phyloP scores from a whole-genome alignment of 2,888 invertebrate species.

The Macaria liturata region DNA sequence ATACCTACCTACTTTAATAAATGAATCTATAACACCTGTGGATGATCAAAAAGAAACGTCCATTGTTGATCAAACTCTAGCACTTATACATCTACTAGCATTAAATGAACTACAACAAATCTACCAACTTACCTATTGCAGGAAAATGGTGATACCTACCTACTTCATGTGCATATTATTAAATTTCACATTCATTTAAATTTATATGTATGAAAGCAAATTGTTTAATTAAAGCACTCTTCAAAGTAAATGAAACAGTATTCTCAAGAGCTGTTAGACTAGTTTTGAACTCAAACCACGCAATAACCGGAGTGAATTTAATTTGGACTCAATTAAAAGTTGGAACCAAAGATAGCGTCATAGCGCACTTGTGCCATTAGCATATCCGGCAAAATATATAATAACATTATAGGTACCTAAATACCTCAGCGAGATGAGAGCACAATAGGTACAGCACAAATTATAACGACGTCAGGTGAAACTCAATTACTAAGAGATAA shows the following conservation, averaged over 20 bases:
- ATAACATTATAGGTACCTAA: constrained; percentile 40
- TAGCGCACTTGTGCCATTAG: constrained; percentile 37
- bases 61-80: no score
- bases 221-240: constrained; percentile 17
- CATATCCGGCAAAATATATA: constrained; percentile 44
- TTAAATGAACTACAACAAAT: no score
- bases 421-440: constrained; percentile 48
- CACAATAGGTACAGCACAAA: constrained; percentile 58
- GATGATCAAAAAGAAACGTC: no score
- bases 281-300: constrained; percentile 21
- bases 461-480: constrained; percentile 73
- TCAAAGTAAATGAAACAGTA: constrained; percentile 21
- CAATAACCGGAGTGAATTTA: constrained; percentile 22
- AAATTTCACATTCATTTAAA: no score
- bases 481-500: constrained; percentile 80
- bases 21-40: no score
- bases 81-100: no score
- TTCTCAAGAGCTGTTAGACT: constrained; percentile 22
- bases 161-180: no score
- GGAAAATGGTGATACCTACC: no score
- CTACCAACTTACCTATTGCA: no score
- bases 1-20: no score
- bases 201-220: constrained; percentile 1
- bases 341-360: constrained; percentile 33
- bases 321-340: constrained; percentile 36